These are phyloP conservation scores for Meloe dianella DNA, from an alignment of 2,888 invertebrate species.

Conservation along the genomic window DNA sequence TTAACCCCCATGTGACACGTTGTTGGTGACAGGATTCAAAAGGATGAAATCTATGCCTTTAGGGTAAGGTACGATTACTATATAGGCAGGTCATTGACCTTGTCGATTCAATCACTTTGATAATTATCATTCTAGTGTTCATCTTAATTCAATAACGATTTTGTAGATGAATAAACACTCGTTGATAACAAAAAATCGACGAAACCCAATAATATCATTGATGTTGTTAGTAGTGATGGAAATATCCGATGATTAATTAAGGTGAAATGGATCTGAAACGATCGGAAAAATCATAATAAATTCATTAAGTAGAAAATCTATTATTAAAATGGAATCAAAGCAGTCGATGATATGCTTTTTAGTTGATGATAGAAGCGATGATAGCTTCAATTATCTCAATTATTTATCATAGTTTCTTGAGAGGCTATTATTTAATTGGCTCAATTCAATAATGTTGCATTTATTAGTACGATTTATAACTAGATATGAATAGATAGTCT, in stretches of 20 bases:
- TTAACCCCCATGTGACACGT: constrained; percentile 29
- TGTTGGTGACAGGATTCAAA: background rate
- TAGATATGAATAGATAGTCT: constrained; percentile 21
- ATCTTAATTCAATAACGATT: background rate
- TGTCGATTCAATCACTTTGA: constrained; percentile 22
- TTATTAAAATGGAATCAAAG: constrained; percentile 2
- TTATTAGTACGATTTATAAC: background rate
- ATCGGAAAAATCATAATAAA: background rate
- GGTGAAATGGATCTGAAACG: constrained; percentile 1
- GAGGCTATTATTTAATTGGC: background rate
- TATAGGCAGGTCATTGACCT: constrained; percentile 20
- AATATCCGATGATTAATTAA: background rate
- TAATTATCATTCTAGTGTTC: background rate
- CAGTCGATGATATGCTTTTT: background rate
- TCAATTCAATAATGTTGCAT: background rate
- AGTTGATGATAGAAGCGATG: background rate
- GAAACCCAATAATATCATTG: background rate
- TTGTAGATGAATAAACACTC: background rate
- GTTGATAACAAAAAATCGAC: background rate
- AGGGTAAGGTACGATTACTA: constrained; percentile 22
- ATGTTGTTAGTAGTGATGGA: background rate
- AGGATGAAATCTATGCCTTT: constrained; percentile 15
- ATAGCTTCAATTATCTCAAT: background rate
- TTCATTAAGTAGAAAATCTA: background rate
- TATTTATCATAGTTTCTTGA: background rate